A percentile compares a stretch with the other conserved stretches of the same genome.
Evolutionary conservation across 1,140 invertebrate species (phyloP).

Genomic region (Calosoma granatense): DNA sequence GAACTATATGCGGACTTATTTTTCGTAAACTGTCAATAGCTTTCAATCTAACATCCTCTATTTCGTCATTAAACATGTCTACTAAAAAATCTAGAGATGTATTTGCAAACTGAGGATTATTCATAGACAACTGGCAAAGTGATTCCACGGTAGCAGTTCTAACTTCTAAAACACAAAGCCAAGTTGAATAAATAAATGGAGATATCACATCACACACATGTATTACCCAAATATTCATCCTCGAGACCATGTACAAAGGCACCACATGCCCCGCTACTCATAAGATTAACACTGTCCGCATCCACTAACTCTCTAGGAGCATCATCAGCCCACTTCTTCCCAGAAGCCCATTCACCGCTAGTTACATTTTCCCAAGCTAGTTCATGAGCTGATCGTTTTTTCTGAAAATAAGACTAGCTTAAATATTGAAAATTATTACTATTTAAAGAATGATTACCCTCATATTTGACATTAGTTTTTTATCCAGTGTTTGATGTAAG

Average conservation of each 20-base stretch:
- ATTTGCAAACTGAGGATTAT: slow-evolving; percentile 76
- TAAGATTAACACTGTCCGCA: slow-evolving; percentile 69
- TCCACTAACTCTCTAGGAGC: slow-evolving; percentile 67
- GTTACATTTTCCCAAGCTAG: slow-evolving; percentile 66
- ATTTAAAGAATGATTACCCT: slow-evolving; percentile 37
- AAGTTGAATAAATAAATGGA: not conserved
- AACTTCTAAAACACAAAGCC: slow-evolving; percentile 63
- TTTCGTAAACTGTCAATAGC: slow-evolving; percentile 87
- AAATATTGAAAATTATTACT: not conserved
- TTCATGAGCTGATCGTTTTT: slow-evolving; percentile 69
- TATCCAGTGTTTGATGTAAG: slow-evolving; percentile 92
- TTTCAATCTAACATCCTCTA: slow-evolving; percentile 88
- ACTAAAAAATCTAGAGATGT: slow-evolving; percentile 91
- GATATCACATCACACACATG: slow-evolving; percentile 10
- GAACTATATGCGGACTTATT: slow-evolving; percentile 77
- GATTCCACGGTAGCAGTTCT: slow-evolving; percentile 90
- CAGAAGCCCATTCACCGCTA: slow-evolving; percentile 82
- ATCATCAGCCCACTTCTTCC: slow-evolving; percentile 86
- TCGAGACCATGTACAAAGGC: slow-evolving; percentile 97
- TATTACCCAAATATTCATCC: slow-evolving; percentile 86
- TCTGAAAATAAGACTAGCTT: slow-evolving; percentile 29
- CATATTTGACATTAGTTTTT: slow-evolving; percentile 97
- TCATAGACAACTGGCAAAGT: slow-evolving; percentile 77
- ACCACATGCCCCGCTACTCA: slow-evolving; percentile 90
- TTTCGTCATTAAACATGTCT: slow-evolving; percentile 99